Evolutionary conservation across 2,888 invertebrate species (phyloP), one percentile per base, ranked within the genome.

Genomic region (Pocota personata): DNA sequence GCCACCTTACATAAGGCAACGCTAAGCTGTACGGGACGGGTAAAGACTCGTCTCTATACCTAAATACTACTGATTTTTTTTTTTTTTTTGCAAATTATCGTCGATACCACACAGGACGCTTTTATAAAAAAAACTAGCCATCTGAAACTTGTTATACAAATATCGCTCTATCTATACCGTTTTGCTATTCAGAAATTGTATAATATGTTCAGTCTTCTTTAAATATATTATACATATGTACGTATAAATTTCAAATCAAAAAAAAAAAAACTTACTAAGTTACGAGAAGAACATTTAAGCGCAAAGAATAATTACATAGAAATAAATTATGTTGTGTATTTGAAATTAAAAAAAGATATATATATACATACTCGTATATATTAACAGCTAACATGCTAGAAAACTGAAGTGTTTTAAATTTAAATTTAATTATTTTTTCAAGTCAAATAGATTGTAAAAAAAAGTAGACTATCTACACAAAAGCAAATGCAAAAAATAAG

Each of bases 401-500:
- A 62, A 16, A 27, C 0, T 43, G 24, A 10, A 27, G 27, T 10
- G 24, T 58, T 32, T 57, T 35, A 5, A 57, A 10, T 16, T n/a
- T 32, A 57, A 46, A 35, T 32, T 35, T 12, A 12, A 35, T 48
- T 35, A 32, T 67, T 27, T 27, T 50, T 30, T 35, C 32, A 50
- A 66, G n/a, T 50, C 21, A 24, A 37, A 35, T 10, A 46, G 30
- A 3, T 66, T 50, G 35, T 35, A 52, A 52, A 24, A 6, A 52
- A 52, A 32, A 48, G 6, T 16, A 27, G 12, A 64, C 75, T 73
- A 69, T 83, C 76, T 79, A 77, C 64, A 84, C 50, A 64, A 86
- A 84, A 88, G 69, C 82, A 82, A 80, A 52, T 32, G 62, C 83
- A 75, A 86, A 71, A 24, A 37, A 14, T 5, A 27, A 58, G 87